Evolutionary conservation across 2,888 invertebrate genomes (phyloP), one percentile per base, ranked within the genome.

Genomic region (Agrochola lychnidis): DNA sequence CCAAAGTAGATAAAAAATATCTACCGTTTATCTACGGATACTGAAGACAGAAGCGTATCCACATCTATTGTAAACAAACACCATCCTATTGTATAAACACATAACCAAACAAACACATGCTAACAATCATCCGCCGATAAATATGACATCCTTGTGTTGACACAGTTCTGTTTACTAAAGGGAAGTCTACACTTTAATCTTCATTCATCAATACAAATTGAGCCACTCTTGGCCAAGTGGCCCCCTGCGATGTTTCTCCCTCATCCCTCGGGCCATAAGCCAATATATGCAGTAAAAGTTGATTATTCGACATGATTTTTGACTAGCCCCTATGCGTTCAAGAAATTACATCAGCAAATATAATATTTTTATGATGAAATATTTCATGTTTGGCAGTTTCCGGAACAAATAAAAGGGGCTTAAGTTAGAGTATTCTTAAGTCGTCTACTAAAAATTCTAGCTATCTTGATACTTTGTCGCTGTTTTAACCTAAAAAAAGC

Each of bases 281-380:
- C 91, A 93, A 94, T 94, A 91, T 90, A 90, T 90, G 89, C 89
- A 91, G 89, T 90, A 89, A 92, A 94, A 94, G 90, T 94, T 92
- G 91, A 94, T 95, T 94, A 93, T 87, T 85, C 81, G 88, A 92
- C 91, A 94, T 92, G 93, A 93, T 94, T 95, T 92, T 89, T 90
- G 88, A 89, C 89, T 88, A 84, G 89, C 90, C 90, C 89, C 86
- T 79, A 85, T 83, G 85, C 70, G 74, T 73, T 73, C 67, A 78
- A 79, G 82, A 81, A 84, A 84, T 86, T 83, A 85, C 83, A 83
- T 80, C 76, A 59, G 79, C 79, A 82, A 83, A 86, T 77, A 76
- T 84, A 62, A 82, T 88, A 82, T 78, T 84, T 83, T 75, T 73
- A 72, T 75, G 51, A 73, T 56, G 56, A 76, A 73, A 83, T 76